Evolutionary conservation across 2,888 invertebrate genomes (phyloP), one percentile per base, ranked within the genome.

Genomic region (Hymenopus coronatus): DNA sequence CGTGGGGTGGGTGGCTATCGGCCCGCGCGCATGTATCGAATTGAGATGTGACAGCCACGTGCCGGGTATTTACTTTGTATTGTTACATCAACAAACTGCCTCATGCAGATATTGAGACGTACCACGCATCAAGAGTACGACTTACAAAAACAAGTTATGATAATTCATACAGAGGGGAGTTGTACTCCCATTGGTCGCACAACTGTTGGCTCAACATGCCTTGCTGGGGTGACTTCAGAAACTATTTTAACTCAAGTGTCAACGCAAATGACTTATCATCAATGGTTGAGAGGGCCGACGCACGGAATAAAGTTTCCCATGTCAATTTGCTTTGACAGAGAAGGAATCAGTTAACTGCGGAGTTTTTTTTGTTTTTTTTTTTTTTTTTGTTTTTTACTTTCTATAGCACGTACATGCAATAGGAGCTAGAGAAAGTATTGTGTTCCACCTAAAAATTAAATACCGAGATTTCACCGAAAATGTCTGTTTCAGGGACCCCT

Each of bases 21-120:
- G 20, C 9, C 70, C 28, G 81, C 86, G 20, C 28, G 81, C 30
- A 70, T 15, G 25, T 27, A 70, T 86, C 86, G 81, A 86, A 86
- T 81, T 81, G 86, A 86, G 86, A 28, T 70, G 70, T 86, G 70
- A 86, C 70, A 54, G 85, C 40, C 86, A 81, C 86, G 86, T 81
- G 86, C 70, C 28, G 30, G n/a, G 54, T 86, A 86, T 86, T 86
- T 70, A 86, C 86, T 28, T 86, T 86, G 54, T 70, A 70, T 70
- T 70, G 54, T 81, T 70, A 86, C 30, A 86, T 70, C 81, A 86
- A 86, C 27, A 86, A 86, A 81, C 28, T 81, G 12, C 81, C 20
- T 81, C 25, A 15, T 40, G 46, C 8, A 40, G 40, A 86, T 70
- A 86, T 86, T 54, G 54, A 86, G 70, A 86, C 28, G 86, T 86